Conservation (phyloP, 2,797 vertebrate genomes). For the Rhodeus uyekii region DNA sequence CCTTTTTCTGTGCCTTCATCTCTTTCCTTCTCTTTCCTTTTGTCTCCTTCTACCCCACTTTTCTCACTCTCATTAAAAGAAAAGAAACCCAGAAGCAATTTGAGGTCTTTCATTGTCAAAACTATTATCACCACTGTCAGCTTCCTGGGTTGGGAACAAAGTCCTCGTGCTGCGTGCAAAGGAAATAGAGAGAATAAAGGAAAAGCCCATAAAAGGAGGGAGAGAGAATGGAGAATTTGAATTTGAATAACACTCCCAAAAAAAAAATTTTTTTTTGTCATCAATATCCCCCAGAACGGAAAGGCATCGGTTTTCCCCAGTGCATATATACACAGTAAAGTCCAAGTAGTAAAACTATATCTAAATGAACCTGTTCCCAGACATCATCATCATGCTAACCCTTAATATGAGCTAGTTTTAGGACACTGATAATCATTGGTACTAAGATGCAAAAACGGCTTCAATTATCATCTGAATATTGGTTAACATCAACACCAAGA, state of each 20-base stretch:
- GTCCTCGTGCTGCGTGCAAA: conserved; percentile 77
- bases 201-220: conserved; percentile 59
- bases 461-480: conserved; percentile 71
- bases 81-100: conserved; percentile 54
- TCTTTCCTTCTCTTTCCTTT: conserved; percentile 44
- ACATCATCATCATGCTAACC: conserved; percentile 62
- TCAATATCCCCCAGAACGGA: conserved; percentile 39
- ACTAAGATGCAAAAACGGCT: conserved; percentile 28
- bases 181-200: conserved; percentile 74
- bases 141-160: conserved; percentile 78
- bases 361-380: conserved; percentile 75
- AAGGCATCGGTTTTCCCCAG: conserved; percentile 53
- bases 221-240: conserved; percentile 53
- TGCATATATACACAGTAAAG: conserved; percentile 65
- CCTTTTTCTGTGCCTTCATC: conserved; percentile 60
- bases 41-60: conserved; percentile 42
- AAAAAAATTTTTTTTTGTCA: conserved; percentile 21
- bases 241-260: conserved; percentile 47
- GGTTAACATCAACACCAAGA: conserved; percentile 66
- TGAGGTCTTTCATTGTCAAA: conserved; percentile 75
- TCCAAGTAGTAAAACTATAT: conserved; percentile 76
- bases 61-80: conserved; percentile 70
- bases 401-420: conserved; percentile 75
- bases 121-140: conserved; percentile 80
- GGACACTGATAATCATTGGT: conserved; percentile 65